phyloP scores from a whole-genome alignment of 2,113 vertebrate species.

The Hydropotes inermis region DNA sequence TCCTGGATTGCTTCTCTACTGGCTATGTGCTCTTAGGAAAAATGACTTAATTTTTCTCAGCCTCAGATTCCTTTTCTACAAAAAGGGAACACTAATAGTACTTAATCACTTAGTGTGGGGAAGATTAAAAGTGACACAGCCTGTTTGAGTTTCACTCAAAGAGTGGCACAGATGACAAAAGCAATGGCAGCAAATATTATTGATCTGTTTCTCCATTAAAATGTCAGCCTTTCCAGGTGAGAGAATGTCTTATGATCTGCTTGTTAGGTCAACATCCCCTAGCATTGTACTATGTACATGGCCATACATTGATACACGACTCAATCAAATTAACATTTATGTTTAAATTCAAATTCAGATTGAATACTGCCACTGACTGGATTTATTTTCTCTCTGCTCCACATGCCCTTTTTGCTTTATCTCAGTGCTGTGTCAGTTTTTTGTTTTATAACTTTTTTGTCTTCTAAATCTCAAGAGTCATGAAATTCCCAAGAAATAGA shows the following conservation, averaged over 20 bases:
- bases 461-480: neutral
- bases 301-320: neutral
- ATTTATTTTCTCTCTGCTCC: neutral
- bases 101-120: neutral
- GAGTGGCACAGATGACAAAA: neutral
- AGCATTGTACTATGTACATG: neutral
- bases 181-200: neutral
- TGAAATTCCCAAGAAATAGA: neutral
- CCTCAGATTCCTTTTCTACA: neutral
- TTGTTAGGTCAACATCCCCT: neutral
- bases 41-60: neutral
- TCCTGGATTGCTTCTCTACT: neutral
- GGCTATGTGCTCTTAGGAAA: neutral
- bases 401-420: neutral
- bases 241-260: neutral
- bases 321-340: neutral
- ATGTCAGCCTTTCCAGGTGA: neutral
- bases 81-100: neutral
- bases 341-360: neutral
- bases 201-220: neutral
- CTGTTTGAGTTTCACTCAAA: neutral
- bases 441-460: neutral
- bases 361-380: neutral
- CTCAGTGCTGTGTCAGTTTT: neutral
- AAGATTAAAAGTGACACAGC: neutral